These are phyloP conservation scores for Alcedo atthis DNA, from an alignment of 2,797 vertebrate genomes.

Conservation along the genomic window DNA sequence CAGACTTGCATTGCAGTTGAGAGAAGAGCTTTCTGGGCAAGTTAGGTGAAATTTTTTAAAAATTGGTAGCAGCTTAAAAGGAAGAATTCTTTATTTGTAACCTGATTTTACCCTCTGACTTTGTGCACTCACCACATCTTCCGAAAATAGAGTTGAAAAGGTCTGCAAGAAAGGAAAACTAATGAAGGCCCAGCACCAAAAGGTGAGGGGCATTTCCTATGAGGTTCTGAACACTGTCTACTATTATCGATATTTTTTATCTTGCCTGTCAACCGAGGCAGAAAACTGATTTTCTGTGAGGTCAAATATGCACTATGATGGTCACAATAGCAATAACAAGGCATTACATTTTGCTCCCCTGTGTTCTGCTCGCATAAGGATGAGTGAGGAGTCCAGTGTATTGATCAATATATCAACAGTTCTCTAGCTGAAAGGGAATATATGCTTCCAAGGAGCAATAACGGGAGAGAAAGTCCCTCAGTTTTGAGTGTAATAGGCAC, in stretches of 20 bases:
- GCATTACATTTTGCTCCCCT: conserved; percentile 37
- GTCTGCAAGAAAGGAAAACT: conserved; percentile 20
- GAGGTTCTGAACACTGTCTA: conserved; percentile 4
- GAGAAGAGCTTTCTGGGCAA: not conserved
- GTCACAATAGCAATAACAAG: conserved; percentile 48
- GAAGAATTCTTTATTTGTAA: not conserved
- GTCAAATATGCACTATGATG: conserved; percentile 42
- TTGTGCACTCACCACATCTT: not conserved
- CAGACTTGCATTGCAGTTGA: not conserved
- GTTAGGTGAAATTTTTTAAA: not conserved
- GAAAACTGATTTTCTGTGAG: conserved; percentile 55
- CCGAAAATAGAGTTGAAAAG: conserved; percentile 36
- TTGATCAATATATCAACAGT: conserved; percentile 40
- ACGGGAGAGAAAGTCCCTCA: not conserved
- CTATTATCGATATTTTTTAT: conserved; percentile 67
- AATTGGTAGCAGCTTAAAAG: not conserved
- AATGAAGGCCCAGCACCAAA: conserved; percentile 3
- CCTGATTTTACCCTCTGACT: conserved; percentile 29
- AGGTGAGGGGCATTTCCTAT: conserved; percentile 16
- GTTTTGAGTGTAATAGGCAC: not conserved
- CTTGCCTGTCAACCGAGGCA: conserved; percentile 46
- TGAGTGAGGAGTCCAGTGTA: conserved; percentile 10
- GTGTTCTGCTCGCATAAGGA: conserved; percentile 17
- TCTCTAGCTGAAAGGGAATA: conserved; percentile 6
- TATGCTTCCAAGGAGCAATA: conserved; percentile 10